Conservation (phyloP, 2,113 vertebrate genomes). For the Ophiodon elongatus region DNA sequence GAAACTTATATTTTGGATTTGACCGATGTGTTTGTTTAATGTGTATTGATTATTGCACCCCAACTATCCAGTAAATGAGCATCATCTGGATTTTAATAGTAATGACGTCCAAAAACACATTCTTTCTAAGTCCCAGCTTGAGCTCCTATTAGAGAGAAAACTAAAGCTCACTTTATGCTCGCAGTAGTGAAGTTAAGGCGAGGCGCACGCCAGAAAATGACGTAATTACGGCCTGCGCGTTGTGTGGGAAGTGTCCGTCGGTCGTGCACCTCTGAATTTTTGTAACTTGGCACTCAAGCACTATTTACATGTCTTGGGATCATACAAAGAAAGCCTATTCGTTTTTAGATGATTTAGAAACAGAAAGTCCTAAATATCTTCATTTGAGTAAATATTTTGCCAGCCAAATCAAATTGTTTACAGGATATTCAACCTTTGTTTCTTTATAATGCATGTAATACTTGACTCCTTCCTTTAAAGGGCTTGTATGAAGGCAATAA, state of each 20-base stretch:
- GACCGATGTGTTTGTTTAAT: constrained; percentile 1
- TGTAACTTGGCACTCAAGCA: neutral
- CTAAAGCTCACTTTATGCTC: too few species aligned
- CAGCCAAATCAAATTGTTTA: neutral
- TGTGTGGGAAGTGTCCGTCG: too few species aligned
- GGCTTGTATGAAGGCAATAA: neutral
- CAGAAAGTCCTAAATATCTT: too few species aligned
- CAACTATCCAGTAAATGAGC: neutral
- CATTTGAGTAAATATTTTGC: neutral
- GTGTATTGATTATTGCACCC: neutral
- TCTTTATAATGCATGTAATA: neutral
- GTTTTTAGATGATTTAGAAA: neutral
- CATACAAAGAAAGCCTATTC: neutral
- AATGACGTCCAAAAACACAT: neutral
- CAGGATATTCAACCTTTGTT: neutral
- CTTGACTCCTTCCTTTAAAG: neutral
- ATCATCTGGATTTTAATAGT: neutral
- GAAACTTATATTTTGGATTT: neutral
- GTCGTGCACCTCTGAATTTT: too few species aligned
- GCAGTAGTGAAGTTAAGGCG: too few species aligned
- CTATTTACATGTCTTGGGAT: neutral
- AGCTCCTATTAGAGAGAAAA: neutral
- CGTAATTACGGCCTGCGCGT: too few species aligned
- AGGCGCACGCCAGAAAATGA: too few species aligned
- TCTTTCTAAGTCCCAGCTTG: neutral